Base-by-base conservation (phyloP, 2,888 invertebrate genomes). In the Drosophila pegasa region DNA sequence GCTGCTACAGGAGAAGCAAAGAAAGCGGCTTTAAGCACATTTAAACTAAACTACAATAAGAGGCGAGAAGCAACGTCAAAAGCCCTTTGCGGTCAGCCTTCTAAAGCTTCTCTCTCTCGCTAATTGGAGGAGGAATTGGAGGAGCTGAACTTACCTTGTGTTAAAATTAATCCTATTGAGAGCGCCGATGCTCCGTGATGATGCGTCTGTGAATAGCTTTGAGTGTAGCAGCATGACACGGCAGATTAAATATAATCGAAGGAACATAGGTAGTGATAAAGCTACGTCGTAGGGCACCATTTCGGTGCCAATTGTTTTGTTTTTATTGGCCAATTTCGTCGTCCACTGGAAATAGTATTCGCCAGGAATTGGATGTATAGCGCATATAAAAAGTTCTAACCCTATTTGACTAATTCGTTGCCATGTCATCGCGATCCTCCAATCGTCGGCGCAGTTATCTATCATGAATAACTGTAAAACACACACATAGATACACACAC, bases 381-480 rank as follows among this genome's bases (percentile, higher is more conserved):
- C 98, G 93, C 99, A 99, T 91, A 99, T 97, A 87, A 96, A 93
- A 89, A 99, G 94, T 93, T 99, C 99, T 91, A 98, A 94, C 68
- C 95, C 94, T 91, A 99, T 98, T 93, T 97, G 97, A 90, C 96
- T 95, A 93, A 98, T 97, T 93, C 99, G 95, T 93, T 98, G 98
- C 96, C 98, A 98, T 87, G 99, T 99, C 97, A 99, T 98, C 90
- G 99, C 99, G 93, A 99, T 99, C 92, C 99, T 95, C 99, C 99
- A 99, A 94, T 99, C 99, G 93, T 99, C 99, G 81, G 99, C 98
- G 94, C 99, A 99, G 94, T 99, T 99, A 95, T 99, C 99, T 94
- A 99, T 98, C 97, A 99, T 99, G 94, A 99, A 99, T 94, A 99
- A 95, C 99, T 99, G 22, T 25, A 35, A 45, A 12, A 18, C n/a